Conservation (phyloP, 2,113 vertebrate genomes). For the Hystrix brachyura region DNA sequence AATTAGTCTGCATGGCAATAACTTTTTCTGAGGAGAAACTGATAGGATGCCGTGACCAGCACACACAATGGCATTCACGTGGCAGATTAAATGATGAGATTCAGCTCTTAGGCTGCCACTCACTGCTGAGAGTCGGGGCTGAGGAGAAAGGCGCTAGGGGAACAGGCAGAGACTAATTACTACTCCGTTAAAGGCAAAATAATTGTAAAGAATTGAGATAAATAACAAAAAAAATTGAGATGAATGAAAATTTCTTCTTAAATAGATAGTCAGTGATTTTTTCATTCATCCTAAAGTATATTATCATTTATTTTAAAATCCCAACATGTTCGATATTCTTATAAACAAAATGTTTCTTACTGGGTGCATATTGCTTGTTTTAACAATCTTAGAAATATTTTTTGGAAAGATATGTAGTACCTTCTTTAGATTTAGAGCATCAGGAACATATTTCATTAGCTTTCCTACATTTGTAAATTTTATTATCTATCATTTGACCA, state of each 20-base stretch:
- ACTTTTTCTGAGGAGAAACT: background rate
- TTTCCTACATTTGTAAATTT: background rate
- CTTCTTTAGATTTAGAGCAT: background rate
- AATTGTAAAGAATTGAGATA: background rate
- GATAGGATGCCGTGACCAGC: background rate
- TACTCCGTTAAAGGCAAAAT: background rate
- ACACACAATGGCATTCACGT: background rate
- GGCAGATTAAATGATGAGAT: background rate
- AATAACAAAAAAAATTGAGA: no score
- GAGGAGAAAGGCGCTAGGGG: background rate
- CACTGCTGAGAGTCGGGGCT: background rate
- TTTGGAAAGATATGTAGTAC: background rate
- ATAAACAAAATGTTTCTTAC: background rate
- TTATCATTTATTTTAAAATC: no score
- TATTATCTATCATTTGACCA: background rate
- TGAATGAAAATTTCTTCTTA: conserved; percentile 19
- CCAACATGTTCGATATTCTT: background rate
- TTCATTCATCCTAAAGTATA: no score
- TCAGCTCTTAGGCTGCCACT: background rate
- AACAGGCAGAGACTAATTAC: conserved; percentile 17
- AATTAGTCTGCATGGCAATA: background rate
- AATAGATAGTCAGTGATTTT: background rate
- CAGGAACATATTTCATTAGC: background rate
- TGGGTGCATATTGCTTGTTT: conserved; percentile 11
- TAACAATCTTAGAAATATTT: conserved; percentile 1